phyloP scores from a whole-genome alignment of 2,888 invertebrate species.

The Lathronympha strigana region DNA sequence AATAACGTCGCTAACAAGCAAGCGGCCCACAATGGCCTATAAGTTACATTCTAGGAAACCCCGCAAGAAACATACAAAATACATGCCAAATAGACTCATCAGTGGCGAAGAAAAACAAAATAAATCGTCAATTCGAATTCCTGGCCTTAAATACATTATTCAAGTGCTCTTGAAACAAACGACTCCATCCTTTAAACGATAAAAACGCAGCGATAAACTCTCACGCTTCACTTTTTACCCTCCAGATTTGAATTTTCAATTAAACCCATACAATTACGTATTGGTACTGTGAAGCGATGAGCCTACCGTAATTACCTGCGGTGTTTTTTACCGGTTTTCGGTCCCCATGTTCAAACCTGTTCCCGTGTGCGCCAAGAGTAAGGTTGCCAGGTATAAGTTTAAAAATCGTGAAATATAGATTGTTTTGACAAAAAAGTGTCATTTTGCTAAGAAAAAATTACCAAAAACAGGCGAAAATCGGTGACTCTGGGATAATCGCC shows the following conservation, averaged over 20 bases:
- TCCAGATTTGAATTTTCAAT: conserved; percentile 53
- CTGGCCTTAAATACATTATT: conserved; percentile 39
- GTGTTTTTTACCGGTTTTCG: conserved; percentile 79
- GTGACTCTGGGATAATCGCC: too few relatives aligned
- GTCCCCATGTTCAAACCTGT: conserved; percentile 77
- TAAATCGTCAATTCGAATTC: conserved; percentile 38
- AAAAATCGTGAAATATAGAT: background rate
- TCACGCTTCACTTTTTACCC: conserved; percentile 42
- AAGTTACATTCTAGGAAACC: conserved; percentile 57
- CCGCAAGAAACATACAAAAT: conserved; percentile 31
- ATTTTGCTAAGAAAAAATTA: too few relatives aligned
- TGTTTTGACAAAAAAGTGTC: too few relatives aligned
- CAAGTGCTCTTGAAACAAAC: conserved; percentile 39
- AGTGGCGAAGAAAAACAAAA: conserved; percentile 28
- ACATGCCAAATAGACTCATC: conserved; percentile 34
- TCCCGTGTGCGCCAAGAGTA: conserved; percentile 74
- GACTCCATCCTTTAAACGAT: conserved; percentile 40
- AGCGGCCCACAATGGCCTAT: conserved; percentile 59
- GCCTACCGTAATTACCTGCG: conserved; percentile 76
- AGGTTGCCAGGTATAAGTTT: background rate
- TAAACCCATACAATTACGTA: conserved; percentile 56
- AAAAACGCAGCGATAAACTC: conserved; percentile 40
- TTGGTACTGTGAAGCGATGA: conserved; percentile 68
- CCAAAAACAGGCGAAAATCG: too few relatives aligned
- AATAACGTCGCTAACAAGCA: conserved; percentile 73